These are phyloP conservation scores for Trialeurodes vaporariorum DNA, from an alignment of 1,140 invertebrate species.

Conservation along the genomic window DNA sequence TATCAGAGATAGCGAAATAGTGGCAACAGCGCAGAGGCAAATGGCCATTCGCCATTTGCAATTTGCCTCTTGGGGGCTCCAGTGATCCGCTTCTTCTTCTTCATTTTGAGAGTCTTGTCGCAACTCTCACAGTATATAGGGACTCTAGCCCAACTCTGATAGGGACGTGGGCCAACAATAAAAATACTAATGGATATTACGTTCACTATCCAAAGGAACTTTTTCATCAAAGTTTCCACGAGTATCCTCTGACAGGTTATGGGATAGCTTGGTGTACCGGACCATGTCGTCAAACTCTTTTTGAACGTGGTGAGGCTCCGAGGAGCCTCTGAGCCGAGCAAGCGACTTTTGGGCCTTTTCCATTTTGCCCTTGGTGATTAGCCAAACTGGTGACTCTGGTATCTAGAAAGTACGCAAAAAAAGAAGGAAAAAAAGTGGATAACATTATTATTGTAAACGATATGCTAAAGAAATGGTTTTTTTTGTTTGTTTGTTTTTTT, in stretches of 20 bases:
- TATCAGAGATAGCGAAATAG: no score
- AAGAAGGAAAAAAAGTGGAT: background rate
- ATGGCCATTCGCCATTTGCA: background rate
- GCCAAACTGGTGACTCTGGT: conserved; percentile 55
- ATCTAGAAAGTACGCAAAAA: no score
- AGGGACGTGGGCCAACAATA: background rate
- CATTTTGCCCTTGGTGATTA: conserved; percentile 38
- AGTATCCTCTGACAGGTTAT: background rate
- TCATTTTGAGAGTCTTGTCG: background rate
- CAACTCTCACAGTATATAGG: background rate
- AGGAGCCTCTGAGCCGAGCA: conserved; percentile 41
- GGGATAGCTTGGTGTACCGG: conserved; percentile 22
- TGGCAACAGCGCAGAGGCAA: background rate
- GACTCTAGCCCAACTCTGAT: background rate
- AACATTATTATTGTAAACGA: background rate
- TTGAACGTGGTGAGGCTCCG: conserved; percentile 33
- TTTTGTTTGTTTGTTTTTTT: no score
- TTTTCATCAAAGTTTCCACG: background rate
- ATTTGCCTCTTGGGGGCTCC: background rate
- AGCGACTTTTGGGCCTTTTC: conserved; percentile 38
- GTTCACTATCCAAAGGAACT: background rate
- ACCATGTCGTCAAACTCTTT: conserved; percentile 37
- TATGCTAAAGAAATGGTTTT: background rate
- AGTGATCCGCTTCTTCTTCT: background rate
- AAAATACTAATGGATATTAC: background rate